Evolutionary conservation across 2,113 vertebrate genomes (phyloP), one percentile per base, ranked within the genome.

Genomic region (Bubo scandiacus): DNA sequence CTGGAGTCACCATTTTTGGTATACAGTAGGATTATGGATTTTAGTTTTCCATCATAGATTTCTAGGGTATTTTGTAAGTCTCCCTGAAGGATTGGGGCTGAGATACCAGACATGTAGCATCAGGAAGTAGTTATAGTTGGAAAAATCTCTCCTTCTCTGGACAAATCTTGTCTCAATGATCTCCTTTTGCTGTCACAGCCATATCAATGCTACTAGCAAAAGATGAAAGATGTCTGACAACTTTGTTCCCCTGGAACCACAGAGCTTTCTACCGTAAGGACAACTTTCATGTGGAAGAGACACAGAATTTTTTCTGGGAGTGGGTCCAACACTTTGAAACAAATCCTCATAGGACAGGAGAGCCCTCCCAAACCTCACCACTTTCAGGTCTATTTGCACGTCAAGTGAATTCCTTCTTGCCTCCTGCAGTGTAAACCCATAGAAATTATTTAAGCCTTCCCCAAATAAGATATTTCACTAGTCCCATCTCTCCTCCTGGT

Each of bases 301-400:
- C 81, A 90, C 73, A 82, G 86, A 94, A 93, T 58, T 61, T 96
- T 97, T 95, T 96, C 96, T 20, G 0, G 94, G 93, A 97, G 19
- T 58, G 45, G 23, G 32, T 96, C 96, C 96, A 94, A 92, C n/a
- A 80, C 92, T 96, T 96, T 94, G 94, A 97, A 96, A 96, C 78
- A 92, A 97, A 94, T 94, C 73, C 58, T 94, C 73, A n/a, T 23
- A 90, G 61, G 73, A 95, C 10, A 90, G 84, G 36, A 90, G 81
- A 93, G 82, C 71, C 45, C 63, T 93, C 71, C 66, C 90, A 96
- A 62, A 88, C 92, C 62, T 95, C 70, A 90, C 84, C 90, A 96
- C 81, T 93, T 94, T 95, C 74, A 75, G 66, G 70, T 73, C 70
- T 62, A 38, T 82, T 73, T 87, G 62, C 78, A 91, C 7, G 9